These are phyloP conservation scores for Drosophila punjabiensis DNA, from an alignment of 1,140 invertebrate species.

Conservation along the genomic window DNA sequence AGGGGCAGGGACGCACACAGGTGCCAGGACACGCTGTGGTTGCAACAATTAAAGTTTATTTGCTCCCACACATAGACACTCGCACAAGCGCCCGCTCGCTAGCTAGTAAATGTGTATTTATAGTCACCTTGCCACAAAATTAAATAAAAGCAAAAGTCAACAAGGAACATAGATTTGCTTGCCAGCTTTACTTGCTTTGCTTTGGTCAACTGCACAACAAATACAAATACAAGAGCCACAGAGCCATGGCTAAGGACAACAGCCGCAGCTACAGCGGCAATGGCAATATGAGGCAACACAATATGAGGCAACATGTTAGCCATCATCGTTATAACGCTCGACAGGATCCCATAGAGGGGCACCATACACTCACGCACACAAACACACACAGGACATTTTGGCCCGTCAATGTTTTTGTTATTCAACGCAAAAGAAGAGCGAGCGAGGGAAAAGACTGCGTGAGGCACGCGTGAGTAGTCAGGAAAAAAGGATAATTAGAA, in stretches of 20 bases:
- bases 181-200: constrained; percentile 67
- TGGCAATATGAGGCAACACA: constrained; percentile 34
- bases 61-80: constrained; percentile 65
- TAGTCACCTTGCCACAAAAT: constrained; percentile 81
- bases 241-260: constrained; percentile 20
- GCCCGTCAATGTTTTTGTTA: constrained; percentile 45
- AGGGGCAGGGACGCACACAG: constrained; percentile 53
- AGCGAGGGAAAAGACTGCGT: constrained; percentile 24
- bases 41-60: constrained; percentile 84
- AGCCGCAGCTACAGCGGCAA: constrained; percentile 26
- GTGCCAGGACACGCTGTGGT: constrained; percentile 76
- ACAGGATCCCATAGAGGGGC: constrained; percentile 52
- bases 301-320: constrained; percentile 67
- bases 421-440: constrained; percentile 5
- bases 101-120: constrained; percentile 74
- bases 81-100: constrained; percentile 33
- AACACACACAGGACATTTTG: constrained; percentile 35
- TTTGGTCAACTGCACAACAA: constrained; percentile 77
- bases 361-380: constrained; percentile 25
- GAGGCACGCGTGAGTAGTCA: constrained; percentile 26
- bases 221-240: constrained; percentile 29
- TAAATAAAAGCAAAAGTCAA: constrained; percentile 84
- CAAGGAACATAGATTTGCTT: constrained; percentile 82
- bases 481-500: neutral
- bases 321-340: constrained; percentile 78